phyloP scores from a whole-genome alignment of 2,888 invertebrate genomes.

The Caenorhabditis sp. region DNA sequence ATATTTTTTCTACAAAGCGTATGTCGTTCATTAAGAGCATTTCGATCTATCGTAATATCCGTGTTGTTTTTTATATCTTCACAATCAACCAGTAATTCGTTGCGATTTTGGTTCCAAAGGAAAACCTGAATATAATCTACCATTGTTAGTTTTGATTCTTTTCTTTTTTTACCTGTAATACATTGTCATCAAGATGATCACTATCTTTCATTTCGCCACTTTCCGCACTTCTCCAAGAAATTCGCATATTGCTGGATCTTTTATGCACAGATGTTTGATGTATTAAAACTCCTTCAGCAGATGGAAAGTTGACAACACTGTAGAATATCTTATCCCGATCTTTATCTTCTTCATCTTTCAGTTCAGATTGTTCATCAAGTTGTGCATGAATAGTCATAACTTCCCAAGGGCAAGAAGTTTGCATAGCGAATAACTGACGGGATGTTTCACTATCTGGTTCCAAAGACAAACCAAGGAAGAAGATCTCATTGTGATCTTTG shows the following conservation, averaged over 20 bases:
- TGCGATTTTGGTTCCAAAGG: conserved; percentile 47
- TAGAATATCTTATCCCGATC: conserved; percentile 3
- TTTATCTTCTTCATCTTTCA: not conserved
- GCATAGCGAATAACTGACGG: conserved; percentile 35
- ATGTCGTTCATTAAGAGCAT: conserved; percentile 51
- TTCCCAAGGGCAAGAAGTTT: conserved; percentile 29
- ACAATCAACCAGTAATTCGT: conserved; percentile 45
- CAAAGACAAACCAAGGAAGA: conserved; percentile 57
- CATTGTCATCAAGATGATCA: conserved; percentile 64
- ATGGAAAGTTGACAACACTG: conserved; percentile 61
- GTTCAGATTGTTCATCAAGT: conserved; percentile 6
- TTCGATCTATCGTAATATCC: conserved; percentile 61
- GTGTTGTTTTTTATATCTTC: conserved; percentile 49
- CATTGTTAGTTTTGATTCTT: not conserved
- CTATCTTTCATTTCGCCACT: conserved; percentile 63
- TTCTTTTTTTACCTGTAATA: conserved; percentile 50
- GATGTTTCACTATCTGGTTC: conserved; percentile 56
- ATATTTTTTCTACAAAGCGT: conserved; percentile 50
- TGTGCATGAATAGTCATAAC: conserved; percentile 25
- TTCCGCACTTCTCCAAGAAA: conserved; percentile 63
- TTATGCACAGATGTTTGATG: conserved; percentile 56
- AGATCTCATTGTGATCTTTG: conserved; percentile 65
- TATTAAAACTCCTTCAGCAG: conserved; percentile 62
- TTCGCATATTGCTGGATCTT: conserved; percentile 52
- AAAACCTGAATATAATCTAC: conserved; percentile 48